Conservation (phyloP, 2,797 vertebrate species). For the Enteromius mattozi region DNA sequence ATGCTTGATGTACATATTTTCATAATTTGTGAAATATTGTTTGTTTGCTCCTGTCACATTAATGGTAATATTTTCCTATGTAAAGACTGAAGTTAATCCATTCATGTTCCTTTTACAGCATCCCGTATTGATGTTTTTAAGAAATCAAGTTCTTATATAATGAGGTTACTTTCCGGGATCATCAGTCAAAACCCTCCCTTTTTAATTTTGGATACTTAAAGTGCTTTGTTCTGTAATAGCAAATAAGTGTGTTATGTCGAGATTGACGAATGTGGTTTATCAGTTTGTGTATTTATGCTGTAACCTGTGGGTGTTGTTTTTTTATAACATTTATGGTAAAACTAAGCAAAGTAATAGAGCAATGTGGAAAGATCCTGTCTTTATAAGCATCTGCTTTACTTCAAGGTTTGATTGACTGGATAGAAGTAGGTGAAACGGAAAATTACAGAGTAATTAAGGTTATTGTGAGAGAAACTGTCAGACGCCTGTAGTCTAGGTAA, state of each 20-base stretch:
- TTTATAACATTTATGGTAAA: conserved; percentile 5
- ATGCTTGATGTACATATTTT: not conserved
- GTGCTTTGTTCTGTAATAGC: not conserved
- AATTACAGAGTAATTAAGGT: not conserved
- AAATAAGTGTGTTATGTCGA: not conserved
- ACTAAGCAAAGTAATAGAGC: not conserved
- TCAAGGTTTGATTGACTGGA: not conserved
- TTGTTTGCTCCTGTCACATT: conserved; percentile 35
- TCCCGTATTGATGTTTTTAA: conserved; percentile 47
- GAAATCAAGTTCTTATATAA: conserved; percentile 3
- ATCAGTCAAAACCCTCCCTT: not conserved
- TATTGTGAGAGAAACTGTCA: conserved; percentile 22
- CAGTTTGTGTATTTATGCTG: not conserved
- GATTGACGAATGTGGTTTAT: not conserved
- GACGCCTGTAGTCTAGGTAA: conserved; percentile 19
- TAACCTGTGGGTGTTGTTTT: conserved; percentile 10
- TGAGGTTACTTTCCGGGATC: not conserved
- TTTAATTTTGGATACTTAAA: not conserved
- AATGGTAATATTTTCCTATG: conserved; percentile 55
- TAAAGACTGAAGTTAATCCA: conserved; percentile 19
- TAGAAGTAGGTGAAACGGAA: not conserved
- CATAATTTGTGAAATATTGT: conserved; percentile 12
- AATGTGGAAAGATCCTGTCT: not conserved
- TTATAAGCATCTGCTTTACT: conserved; percentile 3
- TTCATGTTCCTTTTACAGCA: not conserved